phyloP scores from a whole-genome alignment of 2,888 invertebrate species.

The Orthosia incerta region DNA sequence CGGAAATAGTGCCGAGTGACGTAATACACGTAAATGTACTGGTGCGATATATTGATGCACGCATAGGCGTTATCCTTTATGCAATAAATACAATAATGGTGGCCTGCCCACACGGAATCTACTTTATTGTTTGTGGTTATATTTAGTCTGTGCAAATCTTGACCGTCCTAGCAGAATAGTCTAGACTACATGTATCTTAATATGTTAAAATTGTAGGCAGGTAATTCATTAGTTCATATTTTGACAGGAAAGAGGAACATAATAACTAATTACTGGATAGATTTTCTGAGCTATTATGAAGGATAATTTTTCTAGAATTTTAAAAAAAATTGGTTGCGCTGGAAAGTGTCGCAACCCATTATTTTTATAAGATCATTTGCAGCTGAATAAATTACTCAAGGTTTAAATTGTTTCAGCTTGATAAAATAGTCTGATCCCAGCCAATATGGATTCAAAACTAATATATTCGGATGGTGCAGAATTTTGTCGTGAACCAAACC shows the following conservation, averaged over 20 bases:
- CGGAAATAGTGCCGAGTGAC: constrained; percentile 56
- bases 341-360: background rate
- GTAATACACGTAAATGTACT: constrained; percentile 32
- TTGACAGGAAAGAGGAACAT: background rate
- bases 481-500: constrained; percentile 2
- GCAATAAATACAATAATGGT: constrained; percentile 45
- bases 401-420: constrained; percentile 26
- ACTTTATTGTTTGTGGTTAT: constrained; percentile 10
- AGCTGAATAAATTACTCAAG: constrained; percentile 24
- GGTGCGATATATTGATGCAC: constrained; percentile 33
- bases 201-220: background rate
- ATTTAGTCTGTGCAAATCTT: constrained; percentile 11
- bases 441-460: background rate
- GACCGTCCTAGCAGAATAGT: background rate
- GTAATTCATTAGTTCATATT: background rate
- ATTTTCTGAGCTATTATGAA: background rate
- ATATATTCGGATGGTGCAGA: background rate
- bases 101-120: constrained; percentile 33
- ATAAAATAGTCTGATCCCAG: constrained; percentile 9
- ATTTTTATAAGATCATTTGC: constrained; percentile 14
- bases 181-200: background rate
- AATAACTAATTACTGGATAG: background rate
- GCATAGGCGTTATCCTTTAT: constrained; percentile 42
- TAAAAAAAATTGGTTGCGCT: background rate
- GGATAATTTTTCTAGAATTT: background rate